Conservation (phyloP, 1,140 invertebrate species). For the Probaryconus sp. region DNA sequence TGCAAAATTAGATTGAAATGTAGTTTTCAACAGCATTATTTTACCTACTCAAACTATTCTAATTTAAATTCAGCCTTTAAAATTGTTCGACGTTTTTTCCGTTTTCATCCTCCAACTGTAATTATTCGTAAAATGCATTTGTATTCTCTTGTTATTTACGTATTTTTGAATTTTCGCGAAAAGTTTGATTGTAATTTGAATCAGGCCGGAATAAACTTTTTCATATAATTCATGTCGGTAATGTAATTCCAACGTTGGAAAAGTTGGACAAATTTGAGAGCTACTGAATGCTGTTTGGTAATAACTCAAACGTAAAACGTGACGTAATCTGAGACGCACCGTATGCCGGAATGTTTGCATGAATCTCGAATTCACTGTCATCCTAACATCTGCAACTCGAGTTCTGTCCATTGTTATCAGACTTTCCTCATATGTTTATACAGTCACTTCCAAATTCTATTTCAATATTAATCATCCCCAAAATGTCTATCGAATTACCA, state of each 20-base stretch:
- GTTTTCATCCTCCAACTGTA: not conserved
- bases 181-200: slow-evolving; percentile 8
- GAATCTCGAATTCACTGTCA: slow-evolving; percentile 7
- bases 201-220: slow-evolving; percentile 4
- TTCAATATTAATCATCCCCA: slow-evolving; percentile 24
- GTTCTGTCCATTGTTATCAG: slow-evolving; percentile 10
- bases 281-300: slow-evolving; percentile 16
- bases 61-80: slow-evolving; percentile 4
- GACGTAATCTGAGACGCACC: slow-evolving; percentile 13
- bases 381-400: slow-evolving; percentile 1
- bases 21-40: no score
- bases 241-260: slow-evolving; percentile 9
- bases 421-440: slow-evolving; percentile 18
- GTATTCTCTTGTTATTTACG: slow-evolving; percentile 6
- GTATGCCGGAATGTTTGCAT: slow-evolving; percentile 10
- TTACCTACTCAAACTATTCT: slow-evolving; percentile 5
- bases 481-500: slow-evolving; percentile 3
- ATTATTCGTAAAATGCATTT: slow-evolving; percentile 17
- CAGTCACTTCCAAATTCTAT: slow-evolving; percentile 15
- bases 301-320: slow-evolving; percentile 21
- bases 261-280: slow-evolving; percentile 17
- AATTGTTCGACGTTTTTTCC: not conserved
- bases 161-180: slow-evolving; percentile 1
- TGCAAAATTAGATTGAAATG: no score
- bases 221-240: slow-evolving; percentile 9